A percentile compares a stretch with the other conserved stretches of the same genome.
Evolutionary conservation across 2,797 vertebrate species (phyloP).

Genomic region (Oreochromis mossambicus): DNA sequence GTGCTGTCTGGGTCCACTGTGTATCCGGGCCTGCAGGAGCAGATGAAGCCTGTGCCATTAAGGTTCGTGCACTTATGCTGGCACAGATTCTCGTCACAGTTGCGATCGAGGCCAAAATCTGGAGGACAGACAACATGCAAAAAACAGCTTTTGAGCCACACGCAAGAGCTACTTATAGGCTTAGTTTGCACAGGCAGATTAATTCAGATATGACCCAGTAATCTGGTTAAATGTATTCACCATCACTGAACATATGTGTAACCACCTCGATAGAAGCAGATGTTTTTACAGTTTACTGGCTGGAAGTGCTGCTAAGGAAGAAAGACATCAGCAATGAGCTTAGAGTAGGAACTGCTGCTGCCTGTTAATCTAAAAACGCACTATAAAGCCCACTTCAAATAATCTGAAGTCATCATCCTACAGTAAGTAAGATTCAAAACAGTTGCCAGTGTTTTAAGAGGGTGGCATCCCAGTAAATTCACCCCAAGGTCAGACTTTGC

Average conservation of each 20-base stretch:
- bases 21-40: constrained; percentile 85
- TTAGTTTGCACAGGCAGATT: neutral
- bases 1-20: constrained; percentile 75
- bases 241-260: neutral
- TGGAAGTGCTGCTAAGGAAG: neutral
- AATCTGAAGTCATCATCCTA: neutral
- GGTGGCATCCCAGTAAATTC: neutral
- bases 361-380: neutral
- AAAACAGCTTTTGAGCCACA: neutral
- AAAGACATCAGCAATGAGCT: neutral
- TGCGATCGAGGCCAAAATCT: constrained; percentile 82
- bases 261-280: neutral
- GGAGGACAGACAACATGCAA: neutral
- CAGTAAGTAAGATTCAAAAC: neutral
- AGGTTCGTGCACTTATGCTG: constrained; percentile 88
- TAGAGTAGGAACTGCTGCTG: neutral
- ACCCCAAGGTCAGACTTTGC: neutral
- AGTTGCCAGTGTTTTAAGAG: neutral
- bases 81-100: constrained; percentile 87
- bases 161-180: neutral
- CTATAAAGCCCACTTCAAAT: neutral
- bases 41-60: constrained; percentile 86
- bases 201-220: neutral
- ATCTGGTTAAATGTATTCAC: neutral
- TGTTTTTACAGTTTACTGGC: neutral